Evolutionary conservation across 1,140 invertebrate genomes (phyloP).

Genomic region (Pachyrhynchus sulphureomaculatus): DNA sequence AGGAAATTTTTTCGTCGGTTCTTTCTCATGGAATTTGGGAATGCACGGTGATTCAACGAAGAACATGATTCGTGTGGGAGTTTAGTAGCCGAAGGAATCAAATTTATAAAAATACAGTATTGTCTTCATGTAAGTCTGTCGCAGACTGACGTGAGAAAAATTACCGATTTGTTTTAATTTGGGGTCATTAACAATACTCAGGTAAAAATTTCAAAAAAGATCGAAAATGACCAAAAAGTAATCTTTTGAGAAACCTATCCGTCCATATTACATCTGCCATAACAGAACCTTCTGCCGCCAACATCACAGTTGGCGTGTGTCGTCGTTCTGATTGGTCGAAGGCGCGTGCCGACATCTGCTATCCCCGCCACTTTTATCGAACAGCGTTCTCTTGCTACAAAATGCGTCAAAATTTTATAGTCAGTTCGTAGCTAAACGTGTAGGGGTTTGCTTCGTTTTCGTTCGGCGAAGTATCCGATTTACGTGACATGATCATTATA

Average conservation of each 20-base stretch:
- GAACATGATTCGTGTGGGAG: neutral
- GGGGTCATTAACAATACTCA: too few species aligned
- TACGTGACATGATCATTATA: neutral
- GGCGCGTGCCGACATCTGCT: conserved; percentile 28
- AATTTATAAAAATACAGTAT: too few species aligned
- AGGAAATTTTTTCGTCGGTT: neutral
- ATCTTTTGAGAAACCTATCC: conserved; percentile 25
- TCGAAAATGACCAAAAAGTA: conserved; percentile 19
- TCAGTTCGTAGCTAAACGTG: conserved; percentile 13
- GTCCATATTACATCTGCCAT: conserved; percentile 27
- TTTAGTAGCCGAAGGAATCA: neutral
- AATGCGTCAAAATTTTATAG: conserved; percentile 8
- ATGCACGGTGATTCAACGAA: neutral
- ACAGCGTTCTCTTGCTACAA: conserved; percentile 4
- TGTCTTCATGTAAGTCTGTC: too few species aligned
- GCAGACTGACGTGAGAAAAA: too few species aligned
- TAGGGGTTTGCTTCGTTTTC: neutral
- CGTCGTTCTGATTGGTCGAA: conserved; percentile 17
- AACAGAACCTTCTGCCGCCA: neutral
- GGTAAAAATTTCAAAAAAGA: too few species aligned
- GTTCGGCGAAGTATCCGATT: neutral
- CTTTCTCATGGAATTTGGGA: neutral
- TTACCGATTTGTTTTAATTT: too few species aligned
- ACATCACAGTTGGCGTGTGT: conserved; percentile 28
- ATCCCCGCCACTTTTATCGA: conserved; percentile 25